phyloP scores from a whole-genome alignment of 2,888 invertebrate species.

The Polydrusus tereticollis region DNA sequence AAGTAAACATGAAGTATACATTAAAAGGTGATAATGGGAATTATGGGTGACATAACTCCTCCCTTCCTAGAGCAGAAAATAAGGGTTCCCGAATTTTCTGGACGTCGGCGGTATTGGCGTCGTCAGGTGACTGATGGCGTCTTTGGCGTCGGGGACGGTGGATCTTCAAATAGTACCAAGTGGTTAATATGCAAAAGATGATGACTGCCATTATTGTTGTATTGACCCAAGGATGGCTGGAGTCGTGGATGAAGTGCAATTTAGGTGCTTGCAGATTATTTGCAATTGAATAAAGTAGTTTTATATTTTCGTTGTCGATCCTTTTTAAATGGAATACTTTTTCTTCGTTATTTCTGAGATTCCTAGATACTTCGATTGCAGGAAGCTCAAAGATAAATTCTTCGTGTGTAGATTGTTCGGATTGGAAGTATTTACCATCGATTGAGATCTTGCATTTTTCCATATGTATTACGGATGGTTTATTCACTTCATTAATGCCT shows the following conservation, averaged over 20 bases:
- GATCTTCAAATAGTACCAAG: not conserved
- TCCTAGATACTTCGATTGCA: not conserved
- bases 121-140: not conserved
- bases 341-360: not conserved
- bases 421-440: not conserved
- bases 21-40: not conserved
- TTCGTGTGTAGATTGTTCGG: not conserved
- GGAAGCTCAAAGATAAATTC: not conserved
- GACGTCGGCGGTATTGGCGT: not conserved
- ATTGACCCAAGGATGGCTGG: not conserved
- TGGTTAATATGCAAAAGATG: not conserved
- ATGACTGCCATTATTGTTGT: not conserved
- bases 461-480: not conserved
- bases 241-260: not conserved
- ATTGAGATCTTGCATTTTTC: not conserved
- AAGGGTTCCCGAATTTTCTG: not conserved
- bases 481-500: not conserved
- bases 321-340: not conserved
- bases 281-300: not conserved
- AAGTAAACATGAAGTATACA: not conserved
- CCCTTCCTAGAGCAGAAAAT: conserved; percentile 17
- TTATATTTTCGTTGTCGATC: not conserved
- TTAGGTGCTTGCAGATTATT: not conserved
- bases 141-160: not conserved
- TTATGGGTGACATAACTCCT: not conserved